Conservation (phyloP, 1,140 invertebrate genomes). For the Colletes latitarsis region DNA sequence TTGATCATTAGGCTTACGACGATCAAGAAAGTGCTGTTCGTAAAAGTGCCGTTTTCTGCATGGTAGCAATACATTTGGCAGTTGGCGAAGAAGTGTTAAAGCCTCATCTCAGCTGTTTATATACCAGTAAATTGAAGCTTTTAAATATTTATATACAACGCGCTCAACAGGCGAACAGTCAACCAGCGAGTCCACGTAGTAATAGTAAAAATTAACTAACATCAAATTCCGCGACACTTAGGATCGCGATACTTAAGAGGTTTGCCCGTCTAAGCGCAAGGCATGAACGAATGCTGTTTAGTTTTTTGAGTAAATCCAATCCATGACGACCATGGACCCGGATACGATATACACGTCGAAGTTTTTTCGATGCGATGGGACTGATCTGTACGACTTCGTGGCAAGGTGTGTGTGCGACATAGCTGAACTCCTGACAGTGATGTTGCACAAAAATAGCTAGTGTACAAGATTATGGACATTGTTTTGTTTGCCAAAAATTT, state of each 20-base stretch:
- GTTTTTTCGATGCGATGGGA: slow-evolving; percentile 44
- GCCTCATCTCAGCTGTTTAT: slow-evolving; percentile 89
- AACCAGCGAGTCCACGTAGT: slow-evolving; percentile 76
- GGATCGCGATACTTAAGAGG: slow-evolving; percentile 76
- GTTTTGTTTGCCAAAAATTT: slow-evolving; percentile 41
- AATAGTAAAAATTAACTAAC: slow-evolving; percentile 77
- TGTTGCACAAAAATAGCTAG: slow-evolving; percentile 31
- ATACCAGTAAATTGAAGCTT: slow-evolving; percentile 91
- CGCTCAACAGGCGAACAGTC: slow-evolving; percentile 80
- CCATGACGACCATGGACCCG: slow-evolving; percentile 45
- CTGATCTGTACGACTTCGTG: slow-evolving; percentile 40
- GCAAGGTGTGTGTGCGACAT: slow-evolving; percentile 17
- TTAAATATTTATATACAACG: slow-evolving; percentile 88
- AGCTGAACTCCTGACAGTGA: slow-evolving; percentile 37
- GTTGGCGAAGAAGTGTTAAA: slow-evolving; percentile 92
- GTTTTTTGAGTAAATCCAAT: slow-evolving; percentile 75
- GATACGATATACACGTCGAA: slow-evolving; percentile 21
- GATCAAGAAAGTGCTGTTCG: slow-evolving; percentile 93
- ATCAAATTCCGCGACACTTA: slow-evolving; percentile 70
- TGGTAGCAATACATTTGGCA: slow-evolving; percentile 94
- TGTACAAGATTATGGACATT: slow-evolving; percentile 19
- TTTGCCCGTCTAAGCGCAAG: slow-evolving; percentile 72
- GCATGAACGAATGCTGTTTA: slow-evolving; percentile 73
- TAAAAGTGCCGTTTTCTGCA: slow-evolving; percentile 97
- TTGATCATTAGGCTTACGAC: slow-evolving; percentile 88